Evolutionary conservation across 2,113 vertebrate species (phyloP).

Genomic region (Dasypus novemcinctus): DNA sequence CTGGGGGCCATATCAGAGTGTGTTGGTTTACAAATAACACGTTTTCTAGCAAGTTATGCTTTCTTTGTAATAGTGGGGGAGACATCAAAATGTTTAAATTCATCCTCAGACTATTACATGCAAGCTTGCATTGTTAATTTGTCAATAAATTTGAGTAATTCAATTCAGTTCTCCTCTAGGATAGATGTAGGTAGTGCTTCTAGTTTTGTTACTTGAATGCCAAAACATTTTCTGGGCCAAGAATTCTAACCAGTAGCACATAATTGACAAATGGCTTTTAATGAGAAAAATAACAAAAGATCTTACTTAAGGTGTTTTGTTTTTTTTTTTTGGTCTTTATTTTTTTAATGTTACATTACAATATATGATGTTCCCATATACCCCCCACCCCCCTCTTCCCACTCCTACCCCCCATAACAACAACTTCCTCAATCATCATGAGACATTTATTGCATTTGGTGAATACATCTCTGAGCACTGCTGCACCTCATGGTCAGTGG

Average conservation of each 20-base stretch:
- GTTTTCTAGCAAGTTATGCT: neutral
- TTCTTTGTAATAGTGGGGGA: neutral
- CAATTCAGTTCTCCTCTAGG: neutral
- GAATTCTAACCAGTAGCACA: constrained; percentile 14
- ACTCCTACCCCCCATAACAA: too few relatives aligned
- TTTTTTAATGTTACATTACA: too few relatives aligned
- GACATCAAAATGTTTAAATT: neutral
- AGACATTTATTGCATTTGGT: too few relatives aligned
- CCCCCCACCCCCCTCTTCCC: too few relatives aligned
- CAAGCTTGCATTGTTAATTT: neutral
- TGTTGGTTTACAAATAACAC: neutral
- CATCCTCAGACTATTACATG: neutral
- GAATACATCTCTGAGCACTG: too few relatives aligned
- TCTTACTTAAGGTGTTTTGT: neutral
- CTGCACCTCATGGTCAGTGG: too few relatives aligned
- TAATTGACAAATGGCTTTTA: neutral
- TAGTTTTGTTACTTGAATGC: constrained; percentile 1
- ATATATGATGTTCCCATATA: too few relatives aligned
- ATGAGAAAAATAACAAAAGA: neutral
- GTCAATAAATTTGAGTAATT: neutral
- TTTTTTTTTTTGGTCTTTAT: too few relatives aligned
- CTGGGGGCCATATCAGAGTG: too few relatives aligned
- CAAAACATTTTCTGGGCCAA: neutral
- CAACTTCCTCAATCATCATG: too few relatives aligned
- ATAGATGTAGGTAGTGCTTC: neutral